These are phyloP conservation scores for Amniataba percoides DNA, from an alignment of 2,797 vertebrate species.

Conservation along the genomic window DNA sequence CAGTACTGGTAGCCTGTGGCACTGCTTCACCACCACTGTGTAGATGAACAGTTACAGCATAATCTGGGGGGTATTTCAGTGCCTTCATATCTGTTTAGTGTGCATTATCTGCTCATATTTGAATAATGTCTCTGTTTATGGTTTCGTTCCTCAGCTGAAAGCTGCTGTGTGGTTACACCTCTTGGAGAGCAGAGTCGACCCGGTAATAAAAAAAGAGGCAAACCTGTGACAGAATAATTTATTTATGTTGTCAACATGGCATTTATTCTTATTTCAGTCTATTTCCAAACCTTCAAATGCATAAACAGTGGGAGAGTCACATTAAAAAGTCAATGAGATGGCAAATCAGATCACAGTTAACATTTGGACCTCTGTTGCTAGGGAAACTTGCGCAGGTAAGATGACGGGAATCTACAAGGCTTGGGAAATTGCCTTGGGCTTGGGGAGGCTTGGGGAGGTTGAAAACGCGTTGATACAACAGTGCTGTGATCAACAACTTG, in stretches of 20 bases:
- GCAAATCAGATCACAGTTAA: slow-evolving; percentile 51
- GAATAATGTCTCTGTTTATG: slow-evolving; percentile 34
- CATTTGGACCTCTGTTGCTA: slow-evolving; percentile 25
- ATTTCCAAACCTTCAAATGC: slow-evolving; percentile 43
- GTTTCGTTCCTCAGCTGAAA: slow-evolving; percentile 16
- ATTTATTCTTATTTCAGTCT: slow-evolving; percentile 49
- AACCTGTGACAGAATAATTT: slow-evolving; percentile 50
- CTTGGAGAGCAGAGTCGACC: slow-evolving; percentile 35
- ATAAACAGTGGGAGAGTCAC: slow-evolving; percentile 30
- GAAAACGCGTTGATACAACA: slow-evolving; percentile 16
- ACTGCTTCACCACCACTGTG: slow-evolving; percentile 7
- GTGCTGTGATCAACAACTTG: slow-evolving; percentile 25
- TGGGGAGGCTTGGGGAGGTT: no score
- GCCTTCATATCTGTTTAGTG: slow-evolving; percentile 39
- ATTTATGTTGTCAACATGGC: slow-evolving; percentile 53
- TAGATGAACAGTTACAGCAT: slow-evolving; percentile 18
- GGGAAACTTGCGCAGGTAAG: slow-evolving; percentile 15
- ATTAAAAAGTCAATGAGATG: slow-evolving; percentile 59
- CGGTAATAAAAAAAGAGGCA: slow-evolving; percentile 26
- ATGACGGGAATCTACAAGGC: slow-evolving; percentile 14
- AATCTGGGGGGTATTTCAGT: slow-evolving; percentile 4
- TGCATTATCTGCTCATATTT: slow-evolving; percentile 51
- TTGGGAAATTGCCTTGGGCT: no score
- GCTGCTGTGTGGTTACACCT: slow-evolving; percentile 23
- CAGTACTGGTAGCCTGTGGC: background rate